Evolutionary conservation across 2,113 vertebrate genomes (phyloP).

Genomic region (Etheostoma cragini): DNA sequence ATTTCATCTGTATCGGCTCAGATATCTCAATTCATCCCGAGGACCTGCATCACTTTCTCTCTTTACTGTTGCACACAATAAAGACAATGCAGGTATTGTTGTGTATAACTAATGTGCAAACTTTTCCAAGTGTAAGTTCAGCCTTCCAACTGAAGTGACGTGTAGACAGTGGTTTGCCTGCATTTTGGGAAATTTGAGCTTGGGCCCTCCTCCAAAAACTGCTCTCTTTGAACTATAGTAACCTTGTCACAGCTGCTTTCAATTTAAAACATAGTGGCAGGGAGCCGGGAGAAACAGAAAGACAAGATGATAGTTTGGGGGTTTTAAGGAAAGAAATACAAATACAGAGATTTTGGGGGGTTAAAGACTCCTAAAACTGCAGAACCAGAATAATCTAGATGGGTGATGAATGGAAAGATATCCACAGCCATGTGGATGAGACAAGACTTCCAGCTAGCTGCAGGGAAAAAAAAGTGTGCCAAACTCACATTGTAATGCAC

Average conservation of each 20-base stretch:
- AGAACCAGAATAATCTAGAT: constrained; percentile 53
- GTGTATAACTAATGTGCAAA: constrained; percentile 12
- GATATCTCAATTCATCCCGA: not conserved
- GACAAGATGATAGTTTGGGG: constrained; percentile 34
- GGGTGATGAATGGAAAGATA: constrained; percentile 53
- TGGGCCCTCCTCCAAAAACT: constrained; percentile 59
- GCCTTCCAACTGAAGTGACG: constrained; percentile 12
- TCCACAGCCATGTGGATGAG: constrained; percentile 45
- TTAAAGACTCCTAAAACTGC: constrained; percentile 16
- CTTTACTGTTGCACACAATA: not conserved
- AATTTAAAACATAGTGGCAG: constrained; percentile 79
- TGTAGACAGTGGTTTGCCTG: constrained; percentile 25
- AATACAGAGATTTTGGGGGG: constrained; percentile 5
- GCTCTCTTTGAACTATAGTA: constrained; percentile 76
- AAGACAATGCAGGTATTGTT: constrained; percentile 3
- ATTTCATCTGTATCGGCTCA: not conserved
- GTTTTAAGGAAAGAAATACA: constrained; percentile 52
- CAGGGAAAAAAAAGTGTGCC: not conserved
- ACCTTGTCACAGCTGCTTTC: constrained; percentile 84
- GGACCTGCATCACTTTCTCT: not conserved
- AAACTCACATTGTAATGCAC: not conserved
- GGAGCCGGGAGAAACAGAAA: constrained; percentile 48
- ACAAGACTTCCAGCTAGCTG: constrained; percentile 23
- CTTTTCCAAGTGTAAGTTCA: constrained; percentile 33
- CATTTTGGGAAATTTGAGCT: constrained; percentile 46